These are phyloP conservation scores for Ctenopoma multispine DNA, from an alignment of 2,797 vertebrate species.

Conservation along the genomic window DNA sequence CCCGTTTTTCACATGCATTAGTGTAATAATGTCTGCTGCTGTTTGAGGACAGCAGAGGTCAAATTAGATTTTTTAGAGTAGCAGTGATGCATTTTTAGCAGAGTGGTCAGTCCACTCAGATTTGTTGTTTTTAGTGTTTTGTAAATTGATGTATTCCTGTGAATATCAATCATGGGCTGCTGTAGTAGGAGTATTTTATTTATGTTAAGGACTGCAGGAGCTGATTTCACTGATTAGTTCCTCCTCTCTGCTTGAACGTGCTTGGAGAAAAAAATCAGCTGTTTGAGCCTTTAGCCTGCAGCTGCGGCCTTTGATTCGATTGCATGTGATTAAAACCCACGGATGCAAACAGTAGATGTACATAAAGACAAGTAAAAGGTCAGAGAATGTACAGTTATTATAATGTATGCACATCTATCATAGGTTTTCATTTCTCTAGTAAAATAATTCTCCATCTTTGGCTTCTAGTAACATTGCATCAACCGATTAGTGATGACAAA, in stretches of 20 bases:
- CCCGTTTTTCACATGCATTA: constrained; percentile 31
- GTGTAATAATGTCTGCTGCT: constrained; percentile 32
- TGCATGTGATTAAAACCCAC: background rate
- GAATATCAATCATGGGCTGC: constrained; percentile 14
- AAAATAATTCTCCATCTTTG: background rate
- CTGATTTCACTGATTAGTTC: constrained; percentile 32
- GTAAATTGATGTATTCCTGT: constrained; percentile 20
- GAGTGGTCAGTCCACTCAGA: constrained; percentile 27
- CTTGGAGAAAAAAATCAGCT: constrained; percentile 8
- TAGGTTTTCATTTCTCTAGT: background rate
- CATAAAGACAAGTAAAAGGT: background rate
- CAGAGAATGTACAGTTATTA: background rate
- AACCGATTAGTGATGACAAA: background rate
- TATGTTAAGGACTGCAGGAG: constrained; percentile 26
- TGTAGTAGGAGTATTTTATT: constrained; percentile 37
- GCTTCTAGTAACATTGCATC: background rate
- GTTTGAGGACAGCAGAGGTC: constrained; percentile 31
- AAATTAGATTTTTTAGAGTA: constrained; percentile 43
- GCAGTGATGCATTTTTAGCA: constrained; percentile 27
- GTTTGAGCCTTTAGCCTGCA: background rate
- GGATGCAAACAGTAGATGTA: constrained; percentile 22
- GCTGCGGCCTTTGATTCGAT: constrained; percentile 8
- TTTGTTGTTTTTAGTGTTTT: constrained; percentile 29
- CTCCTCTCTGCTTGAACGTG: constrained; percentile 24
- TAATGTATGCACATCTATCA: background rate